phyloP scores from a whole-genome alignment of 2,113 vertebrate species.

The Mormoops blainvillei region DNA sequence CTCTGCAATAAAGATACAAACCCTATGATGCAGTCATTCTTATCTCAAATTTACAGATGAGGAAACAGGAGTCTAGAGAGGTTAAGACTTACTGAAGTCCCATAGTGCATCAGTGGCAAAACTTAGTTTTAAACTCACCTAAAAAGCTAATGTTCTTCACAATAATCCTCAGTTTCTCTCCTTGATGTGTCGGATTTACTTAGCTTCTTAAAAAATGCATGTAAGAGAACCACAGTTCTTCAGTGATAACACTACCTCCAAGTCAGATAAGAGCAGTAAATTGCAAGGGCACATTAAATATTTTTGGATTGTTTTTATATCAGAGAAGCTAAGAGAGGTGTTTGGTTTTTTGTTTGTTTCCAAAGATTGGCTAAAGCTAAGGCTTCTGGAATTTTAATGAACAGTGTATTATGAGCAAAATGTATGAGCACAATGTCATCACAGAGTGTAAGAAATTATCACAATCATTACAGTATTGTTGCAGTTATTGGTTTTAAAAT shows the following conservation, averaged over 20 bases:
- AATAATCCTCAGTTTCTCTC: not conserved
- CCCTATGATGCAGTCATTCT: not conserved
- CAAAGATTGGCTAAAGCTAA: not conserved
- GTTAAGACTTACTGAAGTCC: not conserved
- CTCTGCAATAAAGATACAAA: not conserved
- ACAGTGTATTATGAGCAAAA: not conserved
- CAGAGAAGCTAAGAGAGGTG: not conserved
- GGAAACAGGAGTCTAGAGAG: not conserved
- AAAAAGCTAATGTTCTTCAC: not conserved
- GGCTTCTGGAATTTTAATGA: not conserved
- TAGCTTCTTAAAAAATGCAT: not conserved
- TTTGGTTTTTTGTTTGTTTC: not conserved
- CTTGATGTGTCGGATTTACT: not conserved
- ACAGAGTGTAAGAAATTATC: not conserved
- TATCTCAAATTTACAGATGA: not conserved
- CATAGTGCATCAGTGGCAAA: not conserved
- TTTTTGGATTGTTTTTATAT: not conserved
- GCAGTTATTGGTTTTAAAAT: constrained; percentile 34
- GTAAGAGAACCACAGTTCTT: not conserved
- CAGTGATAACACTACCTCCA: not conserved
- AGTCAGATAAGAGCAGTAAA: not conserved
- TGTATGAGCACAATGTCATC: not conserved
- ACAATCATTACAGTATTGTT: not conserved
- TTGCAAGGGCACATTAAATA: not conserved
- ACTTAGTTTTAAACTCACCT: not conserved